Evolutionary conservation across 1,140 invertebrate genomes (phyloP), one percentile per base, ranked within the genome.

Genomic region (Sminthurides bifidus): DNA sequence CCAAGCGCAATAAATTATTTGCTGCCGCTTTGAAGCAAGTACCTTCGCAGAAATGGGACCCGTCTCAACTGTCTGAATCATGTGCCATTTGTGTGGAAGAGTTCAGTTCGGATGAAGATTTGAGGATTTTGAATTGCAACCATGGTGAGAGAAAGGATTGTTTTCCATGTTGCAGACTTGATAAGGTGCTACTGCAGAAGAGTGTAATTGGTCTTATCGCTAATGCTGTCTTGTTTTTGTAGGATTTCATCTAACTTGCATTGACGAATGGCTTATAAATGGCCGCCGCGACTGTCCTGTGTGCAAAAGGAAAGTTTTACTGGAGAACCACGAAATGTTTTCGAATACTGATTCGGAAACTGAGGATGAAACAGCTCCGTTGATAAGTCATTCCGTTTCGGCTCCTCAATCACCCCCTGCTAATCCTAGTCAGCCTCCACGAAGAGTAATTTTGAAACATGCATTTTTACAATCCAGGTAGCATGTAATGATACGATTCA

Each of bases 41-140:
- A 56, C 90, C 91, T 6, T 85, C 82, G 14, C 81, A 84, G 67
- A 92, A 92, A 70, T 97, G 87, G 73, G 81, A 80, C 46, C 85
- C 84, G 71, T 83, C 81, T 3, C 29, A 58, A 14, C 83, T 85
- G 1, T 96, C 93, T 70, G 95, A 98, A 66, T 93, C 87, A 0
- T 99, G 96, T 79, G 93, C 92, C 45, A 95, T 99, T 68, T 99
- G 96, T 72, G 78, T 98, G 56, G 95, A 98, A 65, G 93, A 98
- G 74, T 99, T 94, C 73, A 77, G 84, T 40, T 92, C 96, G 70
- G 90, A 91, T 26, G 94, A 98, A 65, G 92, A 94, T 72, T 73
- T 98, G n/a, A 72, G 96, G 52, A 81, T 98, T 59, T 74, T 99
- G 61, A 94, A 93, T 2, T 98, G 96, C 72, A 82, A 83, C 38